phyloP scores from a whole-genome alignment of 2,797 vertebrate genomes.

The Macroramphosus scolopax region DNA sequence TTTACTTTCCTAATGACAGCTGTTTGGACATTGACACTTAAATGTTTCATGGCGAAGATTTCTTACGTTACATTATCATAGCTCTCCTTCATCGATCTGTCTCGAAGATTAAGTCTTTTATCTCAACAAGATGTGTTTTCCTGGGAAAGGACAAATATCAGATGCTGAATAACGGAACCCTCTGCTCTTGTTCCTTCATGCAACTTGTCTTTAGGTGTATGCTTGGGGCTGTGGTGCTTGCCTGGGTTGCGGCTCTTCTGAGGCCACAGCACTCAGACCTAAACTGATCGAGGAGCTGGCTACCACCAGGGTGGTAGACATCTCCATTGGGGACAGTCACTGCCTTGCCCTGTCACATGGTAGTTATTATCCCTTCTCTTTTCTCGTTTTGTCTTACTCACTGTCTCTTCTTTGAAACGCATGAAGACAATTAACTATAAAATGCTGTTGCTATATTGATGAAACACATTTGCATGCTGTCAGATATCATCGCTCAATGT shows the following conservation, averaged over 20 bases:
- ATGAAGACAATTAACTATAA: conserved; percentile 1
- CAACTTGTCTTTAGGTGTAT: conserved; percentile 69
- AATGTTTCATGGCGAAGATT: too few relatives aligned
- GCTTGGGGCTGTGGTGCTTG: conserved; percentile 86
- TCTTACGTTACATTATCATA: too few relatives aligned
- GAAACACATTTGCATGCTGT: conserved; percentile 5
- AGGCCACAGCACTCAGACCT: conserved; percentile 80
- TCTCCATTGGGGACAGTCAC: conserved; percentile 84
- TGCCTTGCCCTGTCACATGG: conserved; percentile 83
- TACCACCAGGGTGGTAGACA: conserved; percentile 81
- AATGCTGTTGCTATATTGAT: neutral
- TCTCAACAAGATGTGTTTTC: too few relatives aligned
- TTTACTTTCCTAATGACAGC: neutral
- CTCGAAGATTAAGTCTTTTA: too few relatives aligned
- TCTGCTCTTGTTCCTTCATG: neutral
- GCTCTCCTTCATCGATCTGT: too few relatives aligned
- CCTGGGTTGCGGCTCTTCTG: conserved; percentile 82
- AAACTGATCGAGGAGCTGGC: conserved; percentile 81
- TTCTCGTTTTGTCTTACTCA: neutral
- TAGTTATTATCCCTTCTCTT: conserved; percentile 27
- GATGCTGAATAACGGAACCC: neutral
- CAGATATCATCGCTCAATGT: neutral
- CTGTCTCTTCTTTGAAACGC: neutral
- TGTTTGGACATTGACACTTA: conserved; percentile 2
- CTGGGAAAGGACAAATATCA: too few relatives aligned